phyloP scores from a whole-genome alignment of 2,797 vertebrate species.

The Etheostoma perlongum region DNA sequence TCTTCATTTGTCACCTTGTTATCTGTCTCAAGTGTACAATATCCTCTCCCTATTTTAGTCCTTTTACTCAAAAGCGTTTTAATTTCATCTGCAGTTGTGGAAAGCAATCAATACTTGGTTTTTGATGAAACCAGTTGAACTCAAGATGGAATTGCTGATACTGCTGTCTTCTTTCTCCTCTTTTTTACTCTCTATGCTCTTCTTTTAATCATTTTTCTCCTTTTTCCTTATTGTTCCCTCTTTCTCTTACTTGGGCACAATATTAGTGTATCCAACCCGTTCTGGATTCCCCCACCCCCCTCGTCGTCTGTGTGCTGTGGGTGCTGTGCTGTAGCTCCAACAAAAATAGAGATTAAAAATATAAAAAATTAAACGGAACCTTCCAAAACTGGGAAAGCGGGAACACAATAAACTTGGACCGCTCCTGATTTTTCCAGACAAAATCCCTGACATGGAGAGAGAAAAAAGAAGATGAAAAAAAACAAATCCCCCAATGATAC shows the following conservation, averaged over 20 bases:
- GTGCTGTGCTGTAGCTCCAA: conserved; percentile 87
- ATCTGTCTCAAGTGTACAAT: conserved; percentile 54
- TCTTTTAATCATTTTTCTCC: conserved; percentile 23
- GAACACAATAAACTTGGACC: conserved; percentile 71
- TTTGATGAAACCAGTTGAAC: conserved; percentile 73
- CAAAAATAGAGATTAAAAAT: conserved; percentile 78
- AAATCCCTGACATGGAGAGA: conserved; percentile 73
- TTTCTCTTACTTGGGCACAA: conserved; percentile 79
- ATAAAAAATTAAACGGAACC: conserved; percentile 64
- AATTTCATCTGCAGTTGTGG: conserved; percentile 71
- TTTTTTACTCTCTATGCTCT: conserved; percentile 25
- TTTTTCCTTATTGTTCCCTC: conserved; percentile 46
- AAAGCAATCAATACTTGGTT: conserved; percentile 75
- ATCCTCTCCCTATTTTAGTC: conserved; percentile 41
- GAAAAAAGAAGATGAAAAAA: conserved; percentile 77
- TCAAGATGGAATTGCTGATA: conserved; percentile 66
- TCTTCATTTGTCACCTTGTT: conserved; percentile 57
- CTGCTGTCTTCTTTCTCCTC: conserved; percentile 42
- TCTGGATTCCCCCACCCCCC: conserved; percentile 61
- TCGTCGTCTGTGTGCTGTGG: conserved; percentile 84
- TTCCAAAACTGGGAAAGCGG: conserved; percentile 71
- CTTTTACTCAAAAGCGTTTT: conserved; percentile 61
- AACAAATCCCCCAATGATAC: conserved; percentile 53
- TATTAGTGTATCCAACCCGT: conserved; percentile 67
- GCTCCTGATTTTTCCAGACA: conserved; percentile 77